Conservation (phyloP, 2,797 vertebrate genomes). For the Pangasius sanitwongsei region DNA sequence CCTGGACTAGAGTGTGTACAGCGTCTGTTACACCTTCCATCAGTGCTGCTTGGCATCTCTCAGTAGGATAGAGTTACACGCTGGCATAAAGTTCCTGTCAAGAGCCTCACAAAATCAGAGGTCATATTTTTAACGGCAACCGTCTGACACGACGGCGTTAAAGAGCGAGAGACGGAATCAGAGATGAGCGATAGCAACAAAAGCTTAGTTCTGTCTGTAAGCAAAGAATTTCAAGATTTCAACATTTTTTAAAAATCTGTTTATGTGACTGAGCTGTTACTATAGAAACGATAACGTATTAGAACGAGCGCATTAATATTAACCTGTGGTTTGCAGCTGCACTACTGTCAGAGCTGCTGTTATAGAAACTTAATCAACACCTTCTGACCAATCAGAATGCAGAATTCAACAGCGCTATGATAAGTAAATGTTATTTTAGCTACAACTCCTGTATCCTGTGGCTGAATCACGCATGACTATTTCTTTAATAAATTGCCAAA, state of each 20-base stretch:
- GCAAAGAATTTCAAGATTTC: not conserved
- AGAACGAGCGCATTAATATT: not conserved
- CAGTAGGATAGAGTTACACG: conserved; percentile 30
- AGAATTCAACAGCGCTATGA: not conserved
- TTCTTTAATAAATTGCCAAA: not conserved
- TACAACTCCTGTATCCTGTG: not conserved
- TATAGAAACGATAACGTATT: not conserved
- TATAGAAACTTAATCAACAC: not conserved
- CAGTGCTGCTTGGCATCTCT: not conserved
- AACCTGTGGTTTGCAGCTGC: not conserved
- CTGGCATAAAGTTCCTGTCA: conserved; percentile 37
- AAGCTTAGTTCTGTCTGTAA: not conserved
- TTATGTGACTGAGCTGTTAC: not conserved
- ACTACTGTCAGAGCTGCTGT: not conserved
- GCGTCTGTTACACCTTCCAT: not conserved
- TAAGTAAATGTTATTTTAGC: not conserved
- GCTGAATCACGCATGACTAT: not conserved
- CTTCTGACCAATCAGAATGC: not conserved
- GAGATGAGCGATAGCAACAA: not conserved
- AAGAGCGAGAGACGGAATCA: conserved; percentile 30
- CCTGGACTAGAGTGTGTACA: not conserved
- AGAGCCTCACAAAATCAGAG: conserved; percentile 49
- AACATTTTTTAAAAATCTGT: not conserved
- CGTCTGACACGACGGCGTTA: conserved; percentile 44
- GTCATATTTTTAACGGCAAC: conserved; percentile 58